Evolutionary conservation across 2,888 invertebrate genomes (phyloP).

Genomic region (Pediacus dermestoides): DNA sequence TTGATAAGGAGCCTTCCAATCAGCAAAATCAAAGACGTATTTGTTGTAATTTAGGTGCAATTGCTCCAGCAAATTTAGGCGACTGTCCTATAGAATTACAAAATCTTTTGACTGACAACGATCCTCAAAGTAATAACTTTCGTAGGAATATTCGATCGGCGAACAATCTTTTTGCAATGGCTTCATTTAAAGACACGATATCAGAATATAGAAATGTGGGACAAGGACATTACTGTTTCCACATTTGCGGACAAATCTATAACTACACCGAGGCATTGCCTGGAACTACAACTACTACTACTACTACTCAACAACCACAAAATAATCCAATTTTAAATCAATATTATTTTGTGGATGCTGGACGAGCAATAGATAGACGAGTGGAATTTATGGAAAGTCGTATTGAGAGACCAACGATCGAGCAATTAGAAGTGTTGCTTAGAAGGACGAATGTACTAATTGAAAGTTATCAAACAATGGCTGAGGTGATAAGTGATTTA

Average conservation of each 20-base stretch:
- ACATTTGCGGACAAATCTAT: slow-evolving; percentile 19
- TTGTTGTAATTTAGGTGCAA: no score
- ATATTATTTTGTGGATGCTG: slow-evolving; percentile 22
- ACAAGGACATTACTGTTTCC: slow-evolving; percentile 16
- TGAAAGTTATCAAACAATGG: slow-evolving; percentile 12
- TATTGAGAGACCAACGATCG: slow-evolving; percentile 4
- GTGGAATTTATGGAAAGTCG: slow-evolving; percentile 3
- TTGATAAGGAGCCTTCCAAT: no score
- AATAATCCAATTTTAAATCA: slow-evolving; percentile 10
- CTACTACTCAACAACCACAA: no score
- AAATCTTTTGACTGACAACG: no score
- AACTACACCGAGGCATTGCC: slow-evolving; percentile 14
- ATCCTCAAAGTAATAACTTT: no score
- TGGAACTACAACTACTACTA: no score
- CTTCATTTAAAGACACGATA: slow-evolving; percentile 16
- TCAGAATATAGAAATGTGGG: slow-evolving; percentile 10
- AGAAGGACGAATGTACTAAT: slow-evolving; percentile 7
- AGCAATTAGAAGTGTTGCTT: slow-evolving; percentile 6
- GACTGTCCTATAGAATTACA: no score
- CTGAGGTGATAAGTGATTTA: slow-evolving; percentile 9
- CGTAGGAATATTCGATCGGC: slow-evolving; percentile 5
- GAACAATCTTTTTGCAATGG: slow-evolving; percentile 22
- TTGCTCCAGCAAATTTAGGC: no score
- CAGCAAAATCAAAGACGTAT: no score
- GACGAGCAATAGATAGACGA: slow-evolving; percentile 9